These are phyloP conservation scores for Smutsia temminckii DNA, from an alignment of 2,797 vertebrate species.

Conservation along the genomic window DNA sequence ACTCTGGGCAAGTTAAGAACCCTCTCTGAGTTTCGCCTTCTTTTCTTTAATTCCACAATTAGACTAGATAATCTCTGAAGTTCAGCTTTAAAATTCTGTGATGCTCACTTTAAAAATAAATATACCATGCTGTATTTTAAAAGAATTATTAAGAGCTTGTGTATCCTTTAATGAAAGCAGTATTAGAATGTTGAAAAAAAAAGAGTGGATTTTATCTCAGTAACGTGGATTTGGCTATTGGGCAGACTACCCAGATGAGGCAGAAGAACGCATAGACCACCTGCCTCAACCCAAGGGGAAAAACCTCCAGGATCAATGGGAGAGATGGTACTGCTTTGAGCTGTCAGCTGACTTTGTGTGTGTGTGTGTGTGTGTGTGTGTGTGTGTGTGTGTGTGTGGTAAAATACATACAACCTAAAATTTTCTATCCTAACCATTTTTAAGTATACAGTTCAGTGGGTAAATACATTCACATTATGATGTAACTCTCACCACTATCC, in stretches of 20 bases:
- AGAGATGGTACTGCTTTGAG: neutral
- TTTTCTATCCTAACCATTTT: neutral
- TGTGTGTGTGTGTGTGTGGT: neutral
- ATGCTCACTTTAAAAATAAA: slow-evolving; percentile 47
- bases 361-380: no score
- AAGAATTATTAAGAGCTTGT: neutral
- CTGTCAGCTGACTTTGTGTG: neutral
- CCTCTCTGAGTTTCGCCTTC: neutral
- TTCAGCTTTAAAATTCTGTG: slow-evolving; percentile 39
- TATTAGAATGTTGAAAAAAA: neutral
- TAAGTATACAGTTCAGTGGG: neutral
- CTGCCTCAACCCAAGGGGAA: neutral
- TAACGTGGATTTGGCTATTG: neutral
- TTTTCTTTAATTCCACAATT: slow-evolving; percentile 42
- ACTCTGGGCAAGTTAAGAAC: neutral
- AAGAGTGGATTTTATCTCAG: neutral
- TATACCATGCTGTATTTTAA: neutral
- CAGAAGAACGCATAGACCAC: neutral
- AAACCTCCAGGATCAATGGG: neutral
- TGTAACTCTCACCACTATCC: neutral
- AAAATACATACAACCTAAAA: neutral
- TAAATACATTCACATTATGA: neutral
- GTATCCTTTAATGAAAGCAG: slow-evolving; percentile 22
- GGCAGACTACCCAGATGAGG: neutral
- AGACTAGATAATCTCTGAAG: slow-evolving; percentile 4